Evolutionary conservation across 2,888 invertebrate genomes (phyloP), one percentile per base, ranked within the genome.

Genomic region (Ormyrus thymus): DNA sequence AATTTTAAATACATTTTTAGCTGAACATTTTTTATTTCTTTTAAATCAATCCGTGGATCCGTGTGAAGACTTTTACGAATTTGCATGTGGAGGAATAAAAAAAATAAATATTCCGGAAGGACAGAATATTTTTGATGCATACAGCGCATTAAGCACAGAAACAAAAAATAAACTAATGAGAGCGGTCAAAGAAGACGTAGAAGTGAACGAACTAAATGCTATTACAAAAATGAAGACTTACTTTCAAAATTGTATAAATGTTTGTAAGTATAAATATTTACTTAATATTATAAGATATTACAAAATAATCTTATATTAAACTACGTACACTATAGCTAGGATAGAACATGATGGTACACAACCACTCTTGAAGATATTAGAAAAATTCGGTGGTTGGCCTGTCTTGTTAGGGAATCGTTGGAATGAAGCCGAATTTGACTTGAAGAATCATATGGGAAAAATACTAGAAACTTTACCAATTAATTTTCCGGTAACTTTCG

Each of bases 191-290:
- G 13, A 10, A 0, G 10, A 61, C 7, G 46, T 66, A n/a, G 43
- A 55, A 45, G 45, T 15, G 2, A 9, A 51, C 8, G 76, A 79
- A 11, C 15, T 76, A 6, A 68, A 48, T 43, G 58, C 71, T 13
- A 59, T 76, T 29, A 68, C 66, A 43, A 79, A 76, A 53, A 6
- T 76, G 13, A 79, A 79, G 48, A 93, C 94, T 48, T 91, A 97
- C 81, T 98, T 96, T 91, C 93, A 93, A 85, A 94, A 97, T 72
- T 98, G 98, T 90, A 95, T 97, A 94, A 96, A 97, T 88, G 94
- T 94, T 90, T 93, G 96, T 96, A 91, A 94, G 68, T 55, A 46
- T 15, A 7, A 13, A 29, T 4, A 29, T 29, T 29, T 29, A 29
- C 29, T 29, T 29, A 29, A 29, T 29, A 4, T 29, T 29, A 29